A percentile compares a stretch with the other conserved stretches of the same genome.
Evolutionary conservation across 2,888 invertebrate species (phyloP).

Genomic region (Drosophila tripunctata): DNA sequence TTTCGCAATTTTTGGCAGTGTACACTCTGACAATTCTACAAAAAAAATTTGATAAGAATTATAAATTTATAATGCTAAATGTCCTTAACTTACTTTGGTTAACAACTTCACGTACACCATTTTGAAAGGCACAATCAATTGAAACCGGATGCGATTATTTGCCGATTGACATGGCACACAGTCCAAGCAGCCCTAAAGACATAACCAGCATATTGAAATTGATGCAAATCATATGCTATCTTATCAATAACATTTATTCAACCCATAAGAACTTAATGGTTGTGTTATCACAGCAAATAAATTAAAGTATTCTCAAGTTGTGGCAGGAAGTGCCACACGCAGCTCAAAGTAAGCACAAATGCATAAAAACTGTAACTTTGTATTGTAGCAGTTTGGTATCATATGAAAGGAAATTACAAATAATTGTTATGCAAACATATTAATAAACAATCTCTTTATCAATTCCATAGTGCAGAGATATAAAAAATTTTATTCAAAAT

Average conservation of each 20-base stretch:
- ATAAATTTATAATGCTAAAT: not conserved
- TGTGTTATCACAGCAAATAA: slow-evolving; percentile 17
- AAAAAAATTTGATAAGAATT: not conserved
- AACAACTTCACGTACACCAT: no score
- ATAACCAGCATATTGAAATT: slow-evolving; percentile 5
- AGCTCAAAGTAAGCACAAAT: slow-evolving; percentile 17
- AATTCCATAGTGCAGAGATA: no score
- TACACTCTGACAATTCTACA: not conserved
- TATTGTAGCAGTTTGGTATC: not conserved
- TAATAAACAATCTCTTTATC: no score
- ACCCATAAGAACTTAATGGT: not conserved
- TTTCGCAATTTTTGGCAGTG: not conserved
- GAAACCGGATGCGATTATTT: slow-evolving; percentile 17
- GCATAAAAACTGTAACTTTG: not conserved
- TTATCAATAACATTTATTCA: not conserved
- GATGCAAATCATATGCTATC: slow-evolving; percentile 15
- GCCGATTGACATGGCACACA: not conserved
- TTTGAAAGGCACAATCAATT: not conserved
- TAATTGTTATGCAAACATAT: not conserved
- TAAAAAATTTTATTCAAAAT: no score
- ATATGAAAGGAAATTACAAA: not conserved
- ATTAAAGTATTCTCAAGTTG: slow-evolving; percentile 22
- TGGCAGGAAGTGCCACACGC: slow-evolving; percentile 22
- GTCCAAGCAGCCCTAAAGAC: not conserved
- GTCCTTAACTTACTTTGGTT: no score